Conservation (phyloP, 2,888 invertebrate species). For the Temnothorax rugatulus region DNA sequence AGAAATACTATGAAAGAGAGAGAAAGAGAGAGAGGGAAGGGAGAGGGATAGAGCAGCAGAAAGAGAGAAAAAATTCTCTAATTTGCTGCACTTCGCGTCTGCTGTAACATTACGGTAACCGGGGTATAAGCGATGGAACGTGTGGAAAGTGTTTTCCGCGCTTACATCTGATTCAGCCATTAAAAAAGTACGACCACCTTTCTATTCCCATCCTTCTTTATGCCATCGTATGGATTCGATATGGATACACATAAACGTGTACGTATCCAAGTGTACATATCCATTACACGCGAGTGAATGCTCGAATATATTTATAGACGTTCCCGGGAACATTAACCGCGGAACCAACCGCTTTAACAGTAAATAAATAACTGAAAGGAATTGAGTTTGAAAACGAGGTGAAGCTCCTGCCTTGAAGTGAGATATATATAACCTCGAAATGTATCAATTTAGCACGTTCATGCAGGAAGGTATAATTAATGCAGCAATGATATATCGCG, state of each 20-base stretch:
- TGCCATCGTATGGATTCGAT: slow-evolving; percentile 3
- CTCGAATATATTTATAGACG: slow-evolving; percentile 7
- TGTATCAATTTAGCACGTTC: slow-evolving; percentile 27
- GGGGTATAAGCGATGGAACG: slow-evolving; percentile 34
- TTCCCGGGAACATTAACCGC: background rate
- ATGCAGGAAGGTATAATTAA: slow-evolving; percentile 21
- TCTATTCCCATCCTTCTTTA: background rate
- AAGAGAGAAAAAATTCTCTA: slow-evolving; percentile 47
- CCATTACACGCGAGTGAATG: slow-evolving; percentile 10
- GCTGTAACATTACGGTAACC: slow-evolving; percentile 52
- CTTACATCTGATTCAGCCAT: slow-evolving; percentile 30
- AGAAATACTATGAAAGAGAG: background rate
- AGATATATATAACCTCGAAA: slow-evolving; percentile 1
- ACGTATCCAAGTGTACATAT: background rate
- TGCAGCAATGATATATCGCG: background rate
- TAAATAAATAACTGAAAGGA: slow-evolving; percentile 47
- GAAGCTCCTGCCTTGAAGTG: background rate
- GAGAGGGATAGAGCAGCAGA: background rate
- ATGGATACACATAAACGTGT: background rate
- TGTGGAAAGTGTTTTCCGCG: slow-evolving; percentile 9
- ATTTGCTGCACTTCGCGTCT: slow-evolving; percentile 43
- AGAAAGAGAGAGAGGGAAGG: background rate
- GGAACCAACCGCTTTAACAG: slow-evolving; percentile 21
- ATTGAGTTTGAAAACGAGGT: slow-evolving; percentile 18
- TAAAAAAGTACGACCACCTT: slow-evolving; percentile 20